Evolutionary conservation across 2,888 invertebrate genomes (phyloP).

Genomic region (Melolontha melolontha): DNA sequence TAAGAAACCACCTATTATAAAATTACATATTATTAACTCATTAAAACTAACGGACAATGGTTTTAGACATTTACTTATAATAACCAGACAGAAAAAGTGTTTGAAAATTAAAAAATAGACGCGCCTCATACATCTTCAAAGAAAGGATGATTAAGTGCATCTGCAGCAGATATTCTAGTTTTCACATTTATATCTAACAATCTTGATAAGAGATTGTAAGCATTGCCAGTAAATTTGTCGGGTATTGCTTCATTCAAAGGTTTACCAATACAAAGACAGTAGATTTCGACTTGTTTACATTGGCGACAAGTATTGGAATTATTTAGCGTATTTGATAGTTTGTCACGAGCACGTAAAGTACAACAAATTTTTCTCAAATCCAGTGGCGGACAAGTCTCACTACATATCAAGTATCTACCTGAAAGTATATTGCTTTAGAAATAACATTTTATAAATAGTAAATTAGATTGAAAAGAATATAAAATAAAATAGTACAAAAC

Average conservation of each 20-base stretch:
- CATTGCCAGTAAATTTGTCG: constrained; percentile 73
- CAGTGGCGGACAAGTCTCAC: constrained; percentile 67
- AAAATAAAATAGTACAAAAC: too few species aligned
- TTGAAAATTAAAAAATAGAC: neutral
- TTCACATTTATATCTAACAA: constrained; percentile 85
- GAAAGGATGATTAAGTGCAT: constrained; percentile 83
- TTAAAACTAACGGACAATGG: too few species aligned
- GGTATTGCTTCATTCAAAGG: constrained; percentile 45
- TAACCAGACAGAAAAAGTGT: too few species aligned
- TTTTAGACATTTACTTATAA: too few species aligned
- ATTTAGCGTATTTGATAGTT: constrained; percentile 42
- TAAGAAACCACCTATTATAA: too few species aligned
- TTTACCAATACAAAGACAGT: constrained; percentile 63
- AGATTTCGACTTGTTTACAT: constrained; percentile 63
- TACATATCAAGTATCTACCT: constrained; percentile 70
- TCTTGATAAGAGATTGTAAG: constrained; percentile 78
- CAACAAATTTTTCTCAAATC: constrained; percentile 66
- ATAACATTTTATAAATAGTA: constrained; percentile 41
- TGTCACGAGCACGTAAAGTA: constrained; percentile 62
- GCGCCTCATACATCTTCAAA: constrained; percentile 59
- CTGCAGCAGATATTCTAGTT: constrained; percentile 77
- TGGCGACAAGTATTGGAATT: constrained; percentile 57
- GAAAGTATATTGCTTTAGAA: constrained; percentile 42
- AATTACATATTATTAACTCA: too few species aligned
- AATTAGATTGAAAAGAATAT: constrained; percentile 34